Base-by-base conservation (phyloP, 2,113 vertebrate genomes). In the Heterochromis multidens region DNA sequence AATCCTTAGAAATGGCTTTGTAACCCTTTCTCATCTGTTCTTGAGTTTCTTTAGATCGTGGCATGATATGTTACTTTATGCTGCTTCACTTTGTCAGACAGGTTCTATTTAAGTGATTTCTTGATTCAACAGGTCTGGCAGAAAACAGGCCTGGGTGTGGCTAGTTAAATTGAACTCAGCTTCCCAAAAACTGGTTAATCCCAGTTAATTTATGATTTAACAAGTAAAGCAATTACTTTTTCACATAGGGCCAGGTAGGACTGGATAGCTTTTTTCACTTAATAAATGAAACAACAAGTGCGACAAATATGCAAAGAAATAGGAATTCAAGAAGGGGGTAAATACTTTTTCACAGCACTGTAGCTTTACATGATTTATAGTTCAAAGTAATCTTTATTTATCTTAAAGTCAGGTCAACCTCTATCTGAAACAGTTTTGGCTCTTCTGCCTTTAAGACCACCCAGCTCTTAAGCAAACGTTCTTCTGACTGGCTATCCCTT, bases 51-150 rank as follows among this genome's bases (percentile, higher is more conserved):
- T 70, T 70, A 46, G 27, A 12, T 46, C 19, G 13, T 67, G 7
- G n/a, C 35, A 23, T 65, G n/a, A 65, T 40, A 33, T 65, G 37
- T 16, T 70, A 23, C 16, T 70, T 49, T 4, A 9, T 27, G 65
- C 65, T 70, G 0, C 40, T 70, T 17, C 65, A 49, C 65, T 70
- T 49, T 70, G 65, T 49, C 65, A 70, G 23, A 19, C 65, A 70
- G 65, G 65, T 49, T 70, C 23, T 70, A 25, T 49, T 70, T 49
- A 70, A 70, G 40, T 49, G 40, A 70, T 49, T 70, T 70, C 65
- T 70, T 70, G 65, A 70, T 46, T 29, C 40, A 46, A 46, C 65
- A 49, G 40, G 16, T 29, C 40, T 72, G 65, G 25, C 40, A 49
- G 65, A 29, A 49, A 49, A 49, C 14, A 72, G 65, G 65, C 40